Conservation (phyloP, 2,797 vertebrate genomes). For the Halcyon chelicuti region DNA sequence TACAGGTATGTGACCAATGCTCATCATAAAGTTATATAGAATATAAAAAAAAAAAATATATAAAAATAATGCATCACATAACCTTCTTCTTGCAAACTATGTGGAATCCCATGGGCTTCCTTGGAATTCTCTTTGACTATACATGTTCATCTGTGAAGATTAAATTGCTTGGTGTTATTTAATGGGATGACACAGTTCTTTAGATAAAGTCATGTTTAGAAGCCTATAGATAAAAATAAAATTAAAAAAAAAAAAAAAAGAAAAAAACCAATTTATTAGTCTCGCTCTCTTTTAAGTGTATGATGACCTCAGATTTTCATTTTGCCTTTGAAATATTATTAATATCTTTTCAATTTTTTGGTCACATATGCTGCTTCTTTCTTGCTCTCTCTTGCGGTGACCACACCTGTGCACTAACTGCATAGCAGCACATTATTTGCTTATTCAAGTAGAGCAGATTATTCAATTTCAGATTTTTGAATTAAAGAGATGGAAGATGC, state of each 20-base stretch:
- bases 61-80: not conserved
- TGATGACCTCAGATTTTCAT: not conserved
- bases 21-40: not conserved
- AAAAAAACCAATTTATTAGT: not conserved
- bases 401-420: conserved; percentile 44
- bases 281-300: not conserved
- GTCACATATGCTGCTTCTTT: conserved; percentile 8
- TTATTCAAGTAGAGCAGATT: conserved; percentile 74
- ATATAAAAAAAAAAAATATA: not conserved
- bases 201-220: not conserved
- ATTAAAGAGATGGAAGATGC: conserved; percentile 57
- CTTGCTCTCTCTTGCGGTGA: conserved; percentile 40
- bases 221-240: not conserved
- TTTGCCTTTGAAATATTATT: conserved; percentile 53
- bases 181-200: not conserved
- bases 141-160: not conserved
- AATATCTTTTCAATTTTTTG: conserved; percentile 36
- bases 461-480: conserved; percentile 72
- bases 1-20: rapidly evolving
- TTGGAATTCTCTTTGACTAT: not conserved
- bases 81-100: not conserved
- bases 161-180: not conserved
- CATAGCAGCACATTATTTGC: conserved; percentile 51
- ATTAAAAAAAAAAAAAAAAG: not conserved
- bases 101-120: not conserved